These are phyloP conservation scores for Eucriotettix oculatus DNA, from an alignment of 2,888 invertebrate species.

Conservation along the genomic window DNA sequence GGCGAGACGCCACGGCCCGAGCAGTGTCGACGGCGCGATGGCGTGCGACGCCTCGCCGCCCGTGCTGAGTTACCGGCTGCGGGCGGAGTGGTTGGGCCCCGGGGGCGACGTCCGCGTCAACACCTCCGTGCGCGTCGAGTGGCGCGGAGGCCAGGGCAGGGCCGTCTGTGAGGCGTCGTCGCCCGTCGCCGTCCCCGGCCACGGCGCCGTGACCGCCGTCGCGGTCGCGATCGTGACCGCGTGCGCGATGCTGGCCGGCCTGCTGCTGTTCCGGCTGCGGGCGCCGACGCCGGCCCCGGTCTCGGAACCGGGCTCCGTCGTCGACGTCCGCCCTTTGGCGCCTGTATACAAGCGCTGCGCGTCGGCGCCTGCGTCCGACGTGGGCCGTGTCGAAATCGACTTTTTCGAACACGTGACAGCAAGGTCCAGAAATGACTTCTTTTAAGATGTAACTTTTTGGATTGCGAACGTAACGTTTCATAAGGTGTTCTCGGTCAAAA, in stretches of 20 bases:
- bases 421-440: too few species aligned
- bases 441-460: too few species aligned
- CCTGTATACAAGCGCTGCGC: not conserved
- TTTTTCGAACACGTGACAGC: too few species aligned
- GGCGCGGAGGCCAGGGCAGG: constrained; percentile 5
- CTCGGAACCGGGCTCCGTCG: not conserved
- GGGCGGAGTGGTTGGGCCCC: constrained; percentile 14
- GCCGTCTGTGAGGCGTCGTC: constrained; percentile 17
- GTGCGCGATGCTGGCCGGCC: constrained; percentile 11
- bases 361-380: not conserved
- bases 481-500: too few species aligned
- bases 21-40: constrained; percentile 5
- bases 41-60: constrained; percentile 7
- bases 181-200: constrained; percentile 15
- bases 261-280: not conserved
- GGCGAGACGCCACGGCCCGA: not conserved
- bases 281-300: not conserved
- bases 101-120: constrained; percentile 11
- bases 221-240: constrained; percentile 20
- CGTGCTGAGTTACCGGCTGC: constrained; percentile 10
- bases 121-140: constrained; percentile 10
- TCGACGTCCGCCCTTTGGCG: constrained; percentile 4
- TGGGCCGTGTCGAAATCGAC: too few species aligned
- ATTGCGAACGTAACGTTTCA: too few species aligned
- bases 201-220: constrained; percentile 23